Base-by-base conservation (phyloP, 2,888 invertebrate species). In the Netelia inedita region DNA sequence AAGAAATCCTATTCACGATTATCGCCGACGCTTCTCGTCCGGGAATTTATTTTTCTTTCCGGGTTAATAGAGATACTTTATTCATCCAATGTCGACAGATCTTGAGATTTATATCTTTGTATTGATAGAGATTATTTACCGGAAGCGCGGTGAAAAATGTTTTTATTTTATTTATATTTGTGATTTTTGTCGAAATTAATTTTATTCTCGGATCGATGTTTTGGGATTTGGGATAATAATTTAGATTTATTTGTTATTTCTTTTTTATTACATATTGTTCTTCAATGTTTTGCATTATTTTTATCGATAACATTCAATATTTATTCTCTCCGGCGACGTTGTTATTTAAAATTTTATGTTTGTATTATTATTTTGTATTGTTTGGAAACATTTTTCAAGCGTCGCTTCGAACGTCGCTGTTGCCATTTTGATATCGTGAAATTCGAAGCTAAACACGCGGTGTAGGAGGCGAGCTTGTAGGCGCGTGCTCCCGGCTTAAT, bases 401-500 rank as follows among this genome's bases (percentile, higher is more conserved):
- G 0, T 28, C 28, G 5, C 16, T 16, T n/a, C 8, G 41, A 65
- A 43, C 19, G 57, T 57, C 21, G 57, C 57, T 28, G 28, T 61
- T 61, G 65, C 14, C 41, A 65, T 41, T 65, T 65, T 63, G 65
- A 19, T 65, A 41, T 65, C 50, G 14, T 50, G 28, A 19, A 80
- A 73, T 73, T 53, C 46, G n/a, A 71, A 71, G 5, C 78, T 61
- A 66, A 73, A 79, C 41, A 53, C 71, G 65, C 19, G 35, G n/a
- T 35, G 43, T 79, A 57, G 75, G 63, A 79, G 68, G 19, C 35
- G 61, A 63, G 74, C 55, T 73, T 46, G 21, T 65, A 23, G 63
- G 57, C 69, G 83, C 79, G 69, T 83, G 83, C 65, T 74, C 28
- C 59, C 19, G 63, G 68, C 61, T 83, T 71, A 83, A 79, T 69